Conservation (phyloP, 2,113 vertebrate species). For the Australoheros scitulus region DNA sequence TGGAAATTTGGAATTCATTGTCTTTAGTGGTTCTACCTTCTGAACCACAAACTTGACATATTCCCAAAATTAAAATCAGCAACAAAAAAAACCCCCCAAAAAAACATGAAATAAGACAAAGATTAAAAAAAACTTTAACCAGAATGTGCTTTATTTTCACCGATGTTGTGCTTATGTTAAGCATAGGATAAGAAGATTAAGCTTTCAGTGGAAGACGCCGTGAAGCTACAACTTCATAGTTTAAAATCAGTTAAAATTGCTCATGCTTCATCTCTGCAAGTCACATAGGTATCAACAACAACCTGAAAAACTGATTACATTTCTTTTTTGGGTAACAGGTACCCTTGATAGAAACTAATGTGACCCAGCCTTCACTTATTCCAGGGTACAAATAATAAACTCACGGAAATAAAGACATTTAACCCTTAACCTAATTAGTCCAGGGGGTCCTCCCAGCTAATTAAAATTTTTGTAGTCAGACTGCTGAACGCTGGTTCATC, state of each 20-base stretch:
- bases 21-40: not conserved
- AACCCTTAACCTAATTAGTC: not conserved
- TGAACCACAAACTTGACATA: not conserved
- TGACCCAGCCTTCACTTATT: not conserved
- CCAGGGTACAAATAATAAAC: not conserved
- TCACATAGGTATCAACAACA: not conserved
- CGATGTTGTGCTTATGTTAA: constrained; percentile 21
- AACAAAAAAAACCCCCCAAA: not conserved
- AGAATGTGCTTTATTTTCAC: constrained; percentile 29
- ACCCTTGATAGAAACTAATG: not conserved
- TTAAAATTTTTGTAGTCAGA: not conserved
- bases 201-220: constrained; percentile 10
- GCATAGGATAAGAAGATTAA: not conserved
- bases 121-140: not conserved
- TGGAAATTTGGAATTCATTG: not conserved
- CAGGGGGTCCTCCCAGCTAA: not conserved
- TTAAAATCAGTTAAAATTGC: not conserved
- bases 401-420: not conserved
- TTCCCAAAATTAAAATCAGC: not conserved
- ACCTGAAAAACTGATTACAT: not conserved
- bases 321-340: not conserved
- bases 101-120: not conserved
- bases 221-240: constrained; percentile 3
- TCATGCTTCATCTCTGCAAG: not conserved
- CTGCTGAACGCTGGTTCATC: not conserved